Evolutionary conservation across 2,888 invertebrate species (phyloP), one percentile per base, ranked within the genome.

Genomic region (Chaetoderma sp.): DNA sequence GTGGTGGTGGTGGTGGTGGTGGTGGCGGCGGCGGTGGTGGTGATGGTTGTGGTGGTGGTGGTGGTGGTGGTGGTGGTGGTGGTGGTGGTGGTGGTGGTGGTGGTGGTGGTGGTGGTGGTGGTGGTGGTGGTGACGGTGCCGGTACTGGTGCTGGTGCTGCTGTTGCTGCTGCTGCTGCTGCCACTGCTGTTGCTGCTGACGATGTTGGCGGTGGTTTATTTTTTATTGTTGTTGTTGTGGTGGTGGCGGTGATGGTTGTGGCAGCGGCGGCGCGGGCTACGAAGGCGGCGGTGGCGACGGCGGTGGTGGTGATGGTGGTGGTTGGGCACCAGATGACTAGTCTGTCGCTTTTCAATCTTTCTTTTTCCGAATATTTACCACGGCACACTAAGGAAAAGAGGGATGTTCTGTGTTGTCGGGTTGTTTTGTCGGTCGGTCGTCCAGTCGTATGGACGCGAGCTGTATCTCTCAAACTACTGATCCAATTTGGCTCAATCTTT

Each of bases 221-320:
- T 47, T 13, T 10, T 47, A 21, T n/a, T 16, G 13, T 13, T n/a
- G n/a, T n/a, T n/a, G n/a, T n/a, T n/a, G n/a, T n/a, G n/a, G n/a
- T n/a, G n/a, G n/a, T n/a, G n/a, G 21, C 10, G 21, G 10, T 47
- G 49, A 18, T 47, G 49, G 18, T 47, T 13, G 49, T 47, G 49
- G 18, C 18, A 21, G 21, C 18, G 49, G 49, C 18, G 49, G 49
- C 18, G 49, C 10, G 10, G 49, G 21, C 21, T 10, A 47, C 18
- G 49, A 18, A n/a, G 49, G 21, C 18, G 49, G 16, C 18, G 55
- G 55, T 55, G 33, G 21, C 33, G 33, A n/a, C 33, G 30, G 36
- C 10, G n/a, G 10, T 55, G 55, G 18, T 28, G 30, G 36, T 55
- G 55, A 55, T 55, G 49, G 16, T 47, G 49, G 18, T 47, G 49